phyloP scores from a whole-genome alignment of 2,797 vertebrate genomes.

The Ateles fusciceps region DNA sequence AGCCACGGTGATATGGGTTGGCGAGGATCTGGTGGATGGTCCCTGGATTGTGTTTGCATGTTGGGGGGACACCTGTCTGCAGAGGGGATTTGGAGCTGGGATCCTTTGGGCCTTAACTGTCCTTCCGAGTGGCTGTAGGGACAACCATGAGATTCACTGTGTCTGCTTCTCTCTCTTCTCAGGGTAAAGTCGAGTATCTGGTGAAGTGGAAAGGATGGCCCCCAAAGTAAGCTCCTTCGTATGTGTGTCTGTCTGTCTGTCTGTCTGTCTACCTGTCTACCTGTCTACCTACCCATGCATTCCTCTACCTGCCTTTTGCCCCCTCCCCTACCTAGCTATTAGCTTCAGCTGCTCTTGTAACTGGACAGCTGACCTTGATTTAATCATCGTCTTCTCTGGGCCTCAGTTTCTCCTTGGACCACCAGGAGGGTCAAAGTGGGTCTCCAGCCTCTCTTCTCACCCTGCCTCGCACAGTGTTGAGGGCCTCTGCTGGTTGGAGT shows the following conservation, averaged over 20 bases:
- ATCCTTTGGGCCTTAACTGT: not conserved
- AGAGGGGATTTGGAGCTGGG: not conserved
- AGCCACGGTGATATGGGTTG: not conserved
- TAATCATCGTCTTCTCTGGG: not conserved
- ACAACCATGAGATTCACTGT: not conserved
- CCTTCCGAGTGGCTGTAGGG: not conserved
- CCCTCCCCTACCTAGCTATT: not conserved
- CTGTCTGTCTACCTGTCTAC: not conserved
- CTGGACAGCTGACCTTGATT: not conserved
- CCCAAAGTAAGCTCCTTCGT: constrained; percentile 90
- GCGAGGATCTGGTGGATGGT: not conserved
- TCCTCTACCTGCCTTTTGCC: not conserved
- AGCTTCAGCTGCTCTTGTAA: not conserved
- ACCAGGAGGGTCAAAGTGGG: not conserved
- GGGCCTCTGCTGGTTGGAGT: not conserved
- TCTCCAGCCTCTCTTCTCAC: not conserved
- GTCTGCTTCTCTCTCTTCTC: constrained; percentile 69
- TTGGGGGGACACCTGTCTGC: not conserved
- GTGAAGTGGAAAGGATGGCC: constrained; percentile 99
- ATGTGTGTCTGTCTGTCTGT: not conserved
- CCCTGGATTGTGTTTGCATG: not conserved
- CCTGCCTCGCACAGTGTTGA: not conserved
- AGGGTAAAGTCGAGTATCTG: constrained; percentile 98
- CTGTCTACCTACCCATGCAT: not conserved
- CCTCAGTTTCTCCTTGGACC: not conserved